Conservation (phyloP, 2,888 invertebrate genomes). For the Chaetogeoica ovagalla region DNA sequence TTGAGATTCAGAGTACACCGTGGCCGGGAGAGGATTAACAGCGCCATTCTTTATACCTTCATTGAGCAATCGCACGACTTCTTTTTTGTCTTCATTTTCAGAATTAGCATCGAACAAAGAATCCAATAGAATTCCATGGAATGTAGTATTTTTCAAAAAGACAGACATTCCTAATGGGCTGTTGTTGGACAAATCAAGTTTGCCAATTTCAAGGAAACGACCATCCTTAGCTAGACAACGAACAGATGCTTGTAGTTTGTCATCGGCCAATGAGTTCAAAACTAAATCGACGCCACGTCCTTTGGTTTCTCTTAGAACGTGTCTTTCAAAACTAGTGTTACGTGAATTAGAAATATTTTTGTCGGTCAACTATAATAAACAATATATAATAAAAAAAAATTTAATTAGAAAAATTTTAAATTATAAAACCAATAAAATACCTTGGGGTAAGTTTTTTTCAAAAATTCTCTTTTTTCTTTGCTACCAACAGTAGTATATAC, state of each 20-base stretch:
- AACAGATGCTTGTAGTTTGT: conserved; percentile 90
- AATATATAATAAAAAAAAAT: not conserved
- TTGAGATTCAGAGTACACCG: conserved; percentile 82
- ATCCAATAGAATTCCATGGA: conserved; percentile 96
- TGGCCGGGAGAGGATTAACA: conserved; percentile 85
- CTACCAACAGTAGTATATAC: conserved; percentile 93
- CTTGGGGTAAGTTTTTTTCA: conserved; percentile 82
- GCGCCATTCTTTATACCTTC: conserved; percentile 87
- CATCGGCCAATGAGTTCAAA: conserved; percentile 93
- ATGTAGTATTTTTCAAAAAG: conserved; percentile 92
- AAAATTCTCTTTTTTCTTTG: conserved; percentile 81
- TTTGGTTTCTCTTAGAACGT: conserved; percentile 79
- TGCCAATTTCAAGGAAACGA: conserved; percentile 96
- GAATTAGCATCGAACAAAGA: conserved; percentile 77
- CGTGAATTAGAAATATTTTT: conserved; percentile 87
- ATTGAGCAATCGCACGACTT: conserved; percentile 75
- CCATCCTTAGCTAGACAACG: conserved; percentile 91
- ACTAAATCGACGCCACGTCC: conserved; percentile 93
- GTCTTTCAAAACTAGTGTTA: conserved; percentile 87
- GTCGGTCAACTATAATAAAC: conserved; percentile 67
- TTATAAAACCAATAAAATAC: conserved; percentile 85
- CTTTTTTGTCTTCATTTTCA: conserved; percentile 70
- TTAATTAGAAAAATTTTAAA: not conserved
- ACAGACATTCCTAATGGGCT: conserved; percentile 83
- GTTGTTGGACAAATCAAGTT: conserved; percentile 93